Percentiles rank a stretch among this genome's conserved stretches.
These are phyloP conservation scores for Otus sunia DNA, from an alignment of 2,113 vertebrate species.

Conservation along the genomic window DNA sequence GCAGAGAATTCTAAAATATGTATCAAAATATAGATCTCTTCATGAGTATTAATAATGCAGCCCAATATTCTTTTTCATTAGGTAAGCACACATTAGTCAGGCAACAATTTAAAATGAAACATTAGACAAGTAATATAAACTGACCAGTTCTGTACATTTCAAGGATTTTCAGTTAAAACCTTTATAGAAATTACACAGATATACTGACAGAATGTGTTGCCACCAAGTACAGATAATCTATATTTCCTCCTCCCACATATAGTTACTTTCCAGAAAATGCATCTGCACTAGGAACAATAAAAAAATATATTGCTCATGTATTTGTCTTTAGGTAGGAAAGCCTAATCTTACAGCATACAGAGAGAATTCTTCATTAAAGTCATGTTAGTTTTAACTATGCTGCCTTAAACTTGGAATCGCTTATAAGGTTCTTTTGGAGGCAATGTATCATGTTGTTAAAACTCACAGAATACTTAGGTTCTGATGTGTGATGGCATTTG, in stretches of 20 bases:
- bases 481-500: neutral
- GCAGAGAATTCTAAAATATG: neutral
- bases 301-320: neutral
- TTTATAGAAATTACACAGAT: neutral
- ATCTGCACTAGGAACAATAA: constrained; percentile 26
- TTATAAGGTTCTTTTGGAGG: neutral
- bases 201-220: constrained; percentile 14
- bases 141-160: neutral
- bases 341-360: neutral
- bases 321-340: neutral
- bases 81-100: neutral
- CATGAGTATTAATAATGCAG: neutral
- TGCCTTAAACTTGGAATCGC: neutral
- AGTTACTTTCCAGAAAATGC: constrained; percentile 50
- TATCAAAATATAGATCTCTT: neutral
- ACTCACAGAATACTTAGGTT: neutral
- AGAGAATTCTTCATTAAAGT: neutral
- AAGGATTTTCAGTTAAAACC: neutral
- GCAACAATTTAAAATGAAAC: neutral
- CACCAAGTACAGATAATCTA: constrained; percentile 27
- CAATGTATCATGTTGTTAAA: neutral
- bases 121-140: neutral
- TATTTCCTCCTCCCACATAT: constrained; percentile 23
- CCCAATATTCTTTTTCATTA: neutral
- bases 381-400: neutral